Conservation (phyloP, 1,140 invertebrate genomes). For the Hormaphis cornu region DNA sequence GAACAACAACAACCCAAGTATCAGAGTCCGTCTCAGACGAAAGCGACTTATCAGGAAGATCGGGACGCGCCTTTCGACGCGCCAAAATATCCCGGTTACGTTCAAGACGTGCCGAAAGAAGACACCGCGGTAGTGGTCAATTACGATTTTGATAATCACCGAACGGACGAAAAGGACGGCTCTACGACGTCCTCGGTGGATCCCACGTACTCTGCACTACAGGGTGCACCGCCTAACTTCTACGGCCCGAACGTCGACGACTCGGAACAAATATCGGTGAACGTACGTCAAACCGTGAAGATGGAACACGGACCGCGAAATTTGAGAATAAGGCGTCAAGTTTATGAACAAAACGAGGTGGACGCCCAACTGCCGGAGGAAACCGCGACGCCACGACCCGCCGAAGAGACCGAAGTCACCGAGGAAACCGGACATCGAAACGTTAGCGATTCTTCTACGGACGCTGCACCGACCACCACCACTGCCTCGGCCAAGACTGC, state of each 20-base stretch:
- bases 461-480: conserved; percentile 37
- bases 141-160: conserved; percentile 9
- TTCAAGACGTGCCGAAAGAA: conserved; percentile 27
- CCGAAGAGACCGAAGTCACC: conserved; percentile 5
- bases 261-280: conserved; percentile 29
- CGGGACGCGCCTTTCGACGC: neutral
- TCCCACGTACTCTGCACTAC: conserved; percentile 34
- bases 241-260: conserved; percentile 24
- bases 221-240: conserved; percentile 33
- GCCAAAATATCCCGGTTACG: conserved; percentile 14
- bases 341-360: conserved; percentile 34
- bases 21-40: neutral
- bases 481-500: conserved; percentile 11
- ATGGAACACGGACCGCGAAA: conserved; percentile 48
- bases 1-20: conserved; percentile 12
- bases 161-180: neutral
- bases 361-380: conserved; percentile 36
- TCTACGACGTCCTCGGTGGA: neutral
- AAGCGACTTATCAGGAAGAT: neutral
- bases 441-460: neutral
- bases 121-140: neutral
- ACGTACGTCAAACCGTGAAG: conserved; percentile 39
- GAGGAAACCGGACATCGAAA: neutral
- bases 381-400: conserved; percentile 1
- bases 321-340: conserved; percentile 38